Conservation (phyloP, 2,888 invertebrate species). For the Arrhopalites spinosus region DNA sequence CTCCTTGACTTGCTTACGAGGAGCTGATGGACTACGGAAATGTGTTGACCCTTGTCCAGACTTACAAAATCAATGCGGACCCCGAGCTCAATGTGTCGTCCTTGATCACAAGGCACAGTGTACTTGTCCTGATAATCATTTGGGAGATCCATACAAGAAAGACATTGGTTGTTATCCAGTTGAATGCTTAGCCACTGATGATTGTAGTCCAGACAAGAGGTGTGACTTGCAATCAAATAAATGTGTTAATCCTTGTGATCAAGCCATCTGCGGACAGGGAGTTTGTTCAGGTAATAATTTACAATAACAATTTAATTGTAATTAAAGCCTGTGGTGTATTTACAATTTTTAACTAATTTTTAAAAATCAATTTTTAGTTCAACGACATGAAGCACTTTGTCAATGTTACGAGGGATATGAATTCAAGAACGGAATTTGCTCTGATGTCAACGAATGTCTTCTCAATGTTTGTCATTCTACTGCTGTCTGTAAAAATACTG, state of each 20-base stretch:
- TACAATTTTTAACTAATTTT: too few species aligned
- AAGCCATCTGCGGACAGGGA: slow-evolving; percentile 78
- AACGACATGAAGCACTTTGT: slow-evolving; percentile 74
- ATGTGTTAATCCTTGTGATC: slow-evolving; percentile 73
- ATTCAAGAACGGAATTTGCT: slow-evolving; percentile 69
- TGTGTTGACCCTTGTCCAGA: slow-evolving; percentile 79
- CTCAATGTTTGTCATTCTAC: slow-evolving; percentile 78
- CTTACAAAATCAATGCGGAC: slow-evolving; percentile 70
- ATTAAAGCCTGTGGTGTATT: too few species aligned
- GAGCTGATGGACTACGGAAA: slow-evolving; percentile 62
- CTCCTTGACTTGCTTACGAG: slow-evolving; percentile 69
- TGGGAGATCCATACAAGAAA: slow-evolving; percentile 78
- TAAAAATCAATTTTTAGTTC: too few species aligned
- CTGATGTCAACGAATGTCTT: slow-evolving; percentile 80
- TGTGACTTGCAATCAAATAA: slow-evolving; percentile 70
- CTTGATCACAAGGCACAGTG: slow-evolving; percentile 70
- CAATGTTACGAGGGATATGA: slow-evolving; percentile 76
- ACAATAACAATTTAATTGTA: too few species aligned
- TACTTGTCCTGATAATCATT: slow-evolving; percentile 76
- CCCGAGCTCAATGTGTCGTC: slow-evolving; percentile 76
- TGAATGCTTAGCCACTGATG: slow-evolving; percentile 77
- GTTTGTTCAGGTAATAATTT: slow-evolving; percentile 74
- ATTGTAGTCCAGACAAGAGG: slow-evolving; percentile 75
- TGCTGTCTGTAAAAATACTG: slow-evolving; percentile 76
- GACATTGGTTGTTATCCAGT: slow-evolving; percentile 85